Conservation (phyloP, 2,888 invertebrate genomes). For the Drosophila kokeensis region DNA sequence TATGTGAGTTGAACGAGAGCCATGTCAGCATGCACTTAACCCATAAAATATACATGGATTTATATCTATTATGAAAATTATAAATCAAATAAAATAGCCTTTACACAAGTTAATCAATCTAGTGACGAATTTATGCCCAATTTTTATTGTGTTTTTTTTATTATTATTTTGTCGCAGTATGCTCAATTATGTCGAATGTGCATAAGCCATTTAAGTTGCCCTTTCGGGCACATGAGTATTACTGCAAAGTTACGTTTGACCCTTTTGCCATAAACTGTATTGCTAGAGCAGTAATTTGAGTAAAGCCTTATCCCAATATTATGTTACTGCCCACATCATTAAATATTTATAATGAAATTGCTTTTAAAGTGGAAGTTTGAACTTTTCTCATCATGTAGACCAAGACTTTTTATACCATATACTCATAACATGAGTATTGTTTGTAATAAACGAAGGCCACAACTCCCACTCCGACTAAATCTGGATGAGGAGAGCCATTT, state of each 20-base stretch:
- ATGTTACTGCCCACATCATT: neutral
- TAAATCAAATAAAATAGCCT: neutral
- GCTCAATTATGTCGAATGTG: neutral
- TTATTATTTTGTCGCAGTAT: neutral
- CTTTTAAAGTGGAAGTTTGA: neutral
- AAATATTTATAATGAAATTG: neutral
- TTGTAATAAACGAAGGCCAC: neutral
- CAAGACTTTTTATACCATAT: neutral
- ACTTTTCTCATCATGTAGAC: neutral
- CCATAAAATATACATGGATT: conserved; percentile 49
- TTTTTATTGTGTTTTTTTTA: neutral
- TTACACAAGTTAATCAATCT: neutral
- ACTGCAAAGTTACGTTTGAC: neutral
- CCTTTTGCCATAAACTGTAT: neutral
- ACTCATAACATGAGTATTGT: neutral
- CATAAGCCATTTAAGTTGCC: neutral
- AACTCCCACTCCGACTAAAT: neutral
- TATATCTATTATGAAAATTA: conserved; percentile 4
- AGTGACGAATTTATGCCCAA: neutral
- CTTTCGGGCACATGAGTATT: neutral
- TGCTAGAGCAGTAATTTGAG: neutral
- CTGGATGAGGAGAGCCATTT: neutral
- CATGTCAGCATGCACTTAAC: conserved; percentile 47
- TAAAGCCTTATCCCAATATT: neutral
- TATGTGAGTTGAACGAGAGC: neutral